These are phyloP conservation scores for Torymus aiolomorphi DNA, from an alignment of 2,888 invertebrate genomes.

Conservation along the genomic window DNA sequence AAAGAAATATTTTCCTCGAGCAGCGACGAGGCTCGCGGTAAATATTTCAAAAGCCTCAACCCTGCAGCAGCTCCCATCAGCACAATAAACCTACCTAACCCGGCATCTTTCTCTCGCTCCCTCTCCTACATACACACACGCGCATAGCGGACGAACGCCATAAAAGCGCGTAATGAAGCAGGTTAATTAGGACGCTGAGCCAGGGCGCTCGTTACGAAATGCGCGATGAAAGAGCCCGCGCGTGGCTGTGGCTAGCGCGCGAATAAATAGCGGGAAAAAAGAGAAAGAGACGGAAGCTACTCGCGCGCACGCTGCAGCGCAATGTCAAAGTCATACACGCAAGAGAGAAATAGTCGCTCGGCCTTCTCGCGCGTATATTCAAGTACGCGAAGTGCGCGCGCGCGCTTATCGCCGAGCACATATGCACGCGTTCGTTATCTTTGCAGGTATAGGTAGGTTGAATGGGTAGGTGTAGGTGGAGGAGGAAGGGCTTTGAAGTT, in stretches of 20 bases:
- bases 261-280: conserved; percentile 18
- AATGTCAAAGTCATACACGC: conserved; percentile 55
- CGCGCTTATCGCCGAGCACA: neutral
- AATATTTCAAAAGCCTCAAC: too few species aligned
- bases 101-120: too few species aligned
- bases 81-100: too few species aligned
- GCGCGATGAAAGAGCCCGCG: neutral
- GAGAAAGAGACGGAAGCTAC: neutral
- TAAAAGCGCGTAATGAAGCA: conserved; percentile 34
- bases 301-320: neutral
- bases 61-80: too few species aligned
- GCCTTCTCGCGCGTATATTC: conserved; percentile 10
- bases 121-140: too few species aligned
- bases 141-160: neutral
- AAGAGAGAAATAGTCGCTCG: conserved; percentile 27
- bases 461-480: too few species aligned
- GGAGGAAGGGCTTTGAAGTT: too few species aligned
- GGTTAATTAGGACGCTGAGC: conserved; percentile 39
- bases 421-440: neutral
- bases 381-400: too few species aligned
- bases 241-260: neutral
- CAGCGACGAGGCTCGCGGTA: too few species aligned
- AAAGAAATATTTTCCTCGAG: too few species aligned
- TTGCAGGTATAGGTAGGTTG: neutral
- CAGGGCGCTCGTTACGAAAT: conserved; percentile 45